Base-by-base conservation (phyloP, 2,797 vertebrate species). In the Oreonectes daqikongensis region DNA sequence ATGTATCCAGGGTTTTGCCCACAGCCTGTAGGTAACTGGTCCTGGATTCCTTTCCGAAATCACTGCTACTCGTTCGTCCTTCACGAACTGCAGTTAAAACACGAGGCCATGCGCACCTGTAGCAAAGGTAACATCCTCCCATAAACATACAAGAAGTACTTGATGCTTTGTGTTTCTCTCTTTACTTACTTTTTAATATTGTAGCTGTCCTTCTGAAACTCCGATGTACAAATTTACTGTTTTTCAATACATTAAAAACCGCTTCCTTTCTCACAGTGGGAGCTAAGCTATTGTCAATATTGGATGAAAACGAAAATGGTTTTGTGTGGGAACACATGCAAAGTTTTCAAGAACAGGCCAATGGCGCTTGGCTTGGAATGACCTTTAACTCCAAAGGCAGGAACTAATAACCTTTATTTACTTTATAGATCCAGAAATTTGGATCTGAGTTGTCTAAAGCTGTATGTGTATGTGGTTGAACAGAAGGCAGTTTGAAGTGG, bases 241-340 rank as follows among this genome's bases (percentile, higher is more conserved):
- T 35, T 35, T 35, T 35, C 35, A 44, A 44, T 4, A 18, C 17
- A 6, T 46, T 6, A 46, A 46, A 46, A 46, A 15, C 1, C n/a
- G 5, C 20, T 53, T 11, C 24, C n/a, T 50, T n/a, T 50, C n/a
- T 10, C 6, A 50, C 85, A 99, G 97, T 89, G 61, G 96, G 96
- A 5, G 94, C 96, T 5, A 89, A 93, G 0, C 92, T 99, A 77
- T 90, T 99, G 80, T 96, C 96, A 22, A 95, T 99, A 84, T 86
- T 93, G 85, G 97, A 99, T 8, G 97, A 99, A 85, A 94, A 86
- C 2, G 97, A 99, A 89, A 98, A 98, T 0, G 85, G 94, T 61
- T 99, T 99, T 10, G 89, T 99, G 71, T 97, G 94, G 97, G 96
- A 99, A 78, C 96, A 99, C 69, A 95, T 99, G 69, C 95, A 99